These are phyloP conservation scores for Clistopyga incitator DNA, from an alignment of 2,888 invertebrate genomes.

Conservation along the genomic window DNA sequence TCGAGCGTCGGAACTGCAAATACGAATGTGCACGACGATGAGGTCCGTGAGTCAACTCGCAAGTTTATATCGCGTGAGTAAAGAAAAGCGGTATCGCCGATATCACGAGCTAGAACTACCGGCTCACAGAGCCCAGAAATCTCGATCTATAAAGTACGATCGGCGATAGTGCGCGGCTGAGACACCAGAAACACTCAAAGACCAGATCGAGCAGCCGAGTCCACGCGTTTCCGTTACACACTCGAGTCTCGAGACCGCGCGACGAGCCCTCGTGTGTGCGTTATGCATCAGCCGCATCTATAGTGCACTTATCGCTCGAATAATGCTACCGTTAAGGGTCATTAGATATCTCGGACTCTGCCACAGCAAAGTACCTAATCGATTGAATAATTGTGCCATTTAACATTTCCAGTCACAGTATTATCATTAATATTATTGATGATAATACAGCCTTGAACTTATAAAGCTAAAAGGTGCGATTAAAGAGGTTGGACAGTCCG, in stretches of 20 bases:
- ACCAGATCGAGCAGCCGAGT: slow-evolving; percentile 9
- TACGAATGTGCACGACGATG: slow-evolving; percentile 5
- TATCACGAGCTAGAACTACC: slow-evolving; percentile 34
- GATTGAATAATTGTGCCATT: slow-evolving; percentile 30
- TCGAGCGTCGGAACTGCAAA: not conserved
- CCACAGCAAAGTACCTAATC: slow-evolving; percentile 4
- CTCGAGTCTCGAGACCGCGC: not conserved
- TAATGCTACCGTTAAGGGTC: slow-evolving; percentile 48
- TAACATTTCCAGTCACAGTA: not conserved
- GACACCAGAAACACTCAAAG: slow-evolving; percentile 28
- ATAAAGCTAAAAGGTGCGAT: no score
- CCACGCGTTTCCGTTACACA: slow-evolving; percentile 41
- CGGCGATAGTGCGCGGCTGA: slow-evolving; percentile 8
- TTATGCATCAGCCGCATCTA: slow-evolving; percentile 21
- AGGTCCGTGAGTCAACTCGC: slow-evolving; percentile 1
- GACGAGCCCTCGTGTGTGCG: not conserved
- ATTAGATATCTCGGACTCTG: slow-evolving; percentile 24
- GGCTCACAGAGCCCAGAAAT: slow-evolving; percentile 22
- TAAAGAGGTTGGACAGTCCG: no score
- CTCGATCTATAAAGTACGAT: slow-evolving; percentile 45
- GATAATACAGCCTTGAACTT: no score
- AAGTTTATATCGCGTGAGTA: slow-evolving; percentile 11
- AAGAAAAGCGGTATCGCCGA: slow-evolving; percentile 16
- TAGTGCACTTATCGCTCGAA: slow-evolving; percentile 38
- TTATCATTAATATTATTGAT: not conserved